Evolutionary conservation across 2,888 invertebrate genomes (phyloP).

Genomic region (Polylopha cassiicola): DNA sequence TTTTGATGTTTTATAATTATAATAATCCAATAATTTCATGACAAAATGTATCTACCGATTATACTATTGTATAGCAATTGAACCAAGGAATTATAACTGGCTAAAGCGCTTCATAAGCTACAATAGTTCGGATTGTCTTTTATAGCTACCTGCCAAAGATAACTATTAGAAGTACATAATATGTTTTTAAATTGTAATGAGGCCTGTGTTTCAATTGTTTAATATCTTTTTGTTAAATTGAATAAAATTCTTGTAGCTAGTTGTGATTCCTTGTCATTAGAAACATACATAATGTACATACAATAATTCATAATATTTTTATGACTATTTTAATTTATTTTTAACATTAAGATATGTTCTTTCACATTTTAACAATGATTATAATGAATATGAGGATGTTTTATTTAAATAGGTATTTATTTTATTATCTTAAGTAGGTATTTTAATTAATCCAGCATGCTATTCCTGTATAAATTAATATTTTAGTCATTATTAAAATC

Average conservation of each 20-base stretch:
- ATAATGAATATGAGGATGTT: slow-evolving; percentile 45
- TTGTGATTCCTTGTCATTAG: slow-evolving; percentile 41
- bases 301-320: slow-evolving; percentile 12
- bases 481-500: slow-evolving; percentile 16
- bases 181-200: slow-evolving; percentile 26
- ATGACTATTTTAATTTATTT: slow-evolving; percentile 45
- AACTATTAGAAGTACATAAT: slow-evolving; percentile 25
- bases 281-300: slow-evolving; percentile 32
- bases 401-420: slow-evolving; percentile 72
- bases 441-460: slow-evolving; percentile 64
- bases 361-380: slow-evolving; percentile 62
- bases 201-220: slow-evolving; percentile 29
- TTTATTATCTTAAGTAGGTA: slow-evolving; percentile 63
- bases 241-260: slow-evolving; percentile 33
- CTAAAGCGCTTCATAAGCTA: slow-evolving; percentile 13
- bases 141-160: slow-evolving; percentile 22
- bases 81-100: slow-evolving; percentile 46
- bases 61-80: slow-evolving; percentile 36
- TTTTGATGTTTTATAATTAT: slow-evolving; percentile 12
- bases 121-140: slow-evolving; percentile 10
- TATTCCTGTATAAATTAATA: slow-evolving; percentile 60
- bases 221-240: slow-evolving; percentile 31
- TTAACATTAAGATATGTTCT: slow-evolving; percentile 44
- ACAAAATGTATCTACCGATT: slow-evolving; percentile 36
- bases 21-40: slow-evolving; percentile 44